phyloP scores from a whole-genome alignment of 2,888 invertebrate genomes.

The Chrysopilus asiliformis region DNA sequence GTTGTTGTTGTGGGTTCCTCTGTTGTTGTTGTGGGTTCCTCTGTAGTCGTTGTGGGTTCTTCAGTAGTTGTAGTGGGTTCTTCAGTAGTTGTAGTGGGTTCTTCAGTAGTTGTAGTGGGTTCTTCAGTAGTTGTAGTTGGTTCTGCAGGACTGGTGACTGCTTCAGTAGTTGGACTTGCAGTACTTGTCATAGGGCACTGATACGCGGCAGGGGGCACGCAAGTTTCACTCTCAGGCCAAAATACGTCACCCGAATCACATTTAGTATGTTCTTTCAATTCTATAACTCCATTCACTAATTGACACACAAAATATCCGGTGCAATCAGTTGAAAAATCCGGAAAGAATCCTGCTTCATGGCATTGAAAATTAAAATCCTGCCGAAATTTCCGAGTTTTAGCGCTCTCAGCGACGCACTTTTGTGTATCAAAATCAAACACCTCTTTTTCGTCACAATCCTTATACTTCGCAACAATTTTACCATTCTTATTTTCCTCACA shows the following conservation, averaged over 20 bases:
- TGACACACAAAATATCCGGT: slow-evolving; percentile 6
- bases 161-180: not conserved
- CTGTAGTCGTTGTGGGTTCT: not conserved
- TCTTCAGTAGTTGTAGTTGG: not conserved
- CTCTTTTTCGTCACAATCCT: slow-evolving; percentile 2
- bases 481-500: slow-evolving; percentile 1
- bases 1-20: not conserved
- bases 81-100: slow-evolving; percentile 1
- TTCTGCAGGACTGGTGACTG: not conserved
- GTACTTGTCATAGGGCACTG: too few species aligned
- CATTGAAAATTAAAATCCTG: slow-evolving; percentile 3
- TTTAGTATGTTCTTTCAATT: slow-evolving; percentile 2
- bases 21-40: not conserved
- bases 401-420: slow-evolving; percentile 4
- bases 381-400: too few species aligned
- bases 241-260: slow-evolving; percentile 6
- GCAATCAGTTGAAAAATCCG: slow-evolving; percentile 4
- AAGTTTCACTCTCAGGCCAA: slow-evolving; percentile 4
- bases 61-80: slow-evolving; percentile 1
- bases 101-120: slow-evolving; percentile 4
- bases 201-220: slow-evolving; percentile 5
- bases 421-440: slow-evolving; percentile 8
- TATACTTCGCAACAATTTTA: not conserved
- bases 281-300: not conserved
- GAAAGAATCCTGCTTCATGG: slow-evolving; percentile 6